Conservation (phyloP, 1,140 invertebrate genomes). For the Asobara japonica region DNA sequence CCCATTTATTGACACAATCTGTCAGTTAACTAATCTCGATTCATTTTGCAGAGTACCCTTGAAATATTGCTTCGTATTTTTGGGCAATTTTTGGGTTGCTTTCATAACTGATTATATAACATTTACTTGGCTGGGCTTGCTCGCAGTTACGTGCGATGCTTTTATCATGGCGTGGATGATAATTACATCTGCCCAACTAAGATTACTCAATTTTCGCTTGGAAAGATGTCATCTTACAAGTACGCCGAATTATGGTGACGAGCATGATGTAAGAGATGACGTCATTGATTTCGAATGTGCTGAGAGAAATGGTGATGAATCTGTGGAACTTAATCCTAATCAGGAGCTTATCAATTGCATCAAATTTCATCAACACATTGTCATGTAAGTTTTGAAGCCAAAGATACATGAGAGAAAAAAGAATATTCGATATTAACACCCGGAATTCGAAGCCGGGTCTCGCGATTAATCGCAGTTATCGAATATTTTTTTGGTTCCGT, state of each 20-base stretch:
- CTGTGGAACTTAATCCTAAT: not conserved
- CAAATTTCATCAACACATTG: not conserved
- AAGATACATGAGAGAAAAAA: too few species aligned
- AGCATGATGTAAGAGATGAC: not conserved
- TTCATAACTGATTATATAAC: not conserved
- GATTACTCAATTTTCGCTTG: not conserved
- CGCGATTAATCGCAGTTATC: too few species aligned
- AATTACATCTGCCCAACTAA: not conserved
- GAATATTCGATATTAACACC: too few species aligned
- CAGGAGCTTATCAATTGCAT: not conserved
- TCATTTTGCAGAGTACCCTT: not conserved
- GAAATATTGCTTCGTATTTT: not conserved
- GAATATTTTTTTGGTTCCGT: too few species aligned
- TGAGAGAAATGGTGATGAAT: not conserved
- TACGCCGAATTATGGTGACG: not conserved
- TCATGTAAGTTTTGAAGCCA: not conserved
- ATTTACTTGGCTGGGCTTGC: not conserved
- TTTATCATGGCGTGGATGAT: not conserved
- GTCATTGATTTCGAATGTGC: not conserved
- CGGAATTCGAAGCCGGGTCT: not conserved
- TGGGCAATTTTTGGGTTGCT: not conserved
- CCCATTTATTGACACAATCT: not conserved
- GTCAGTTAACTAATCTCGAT: not conserved
- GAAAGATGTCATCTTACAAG: not conserved
- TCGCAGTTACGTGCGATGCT: not conserved